phyloP scores from a whole-genome alignment of 1,140 invertebrate genomes.

The Pseudomyrmex cubaensis region DNA sequence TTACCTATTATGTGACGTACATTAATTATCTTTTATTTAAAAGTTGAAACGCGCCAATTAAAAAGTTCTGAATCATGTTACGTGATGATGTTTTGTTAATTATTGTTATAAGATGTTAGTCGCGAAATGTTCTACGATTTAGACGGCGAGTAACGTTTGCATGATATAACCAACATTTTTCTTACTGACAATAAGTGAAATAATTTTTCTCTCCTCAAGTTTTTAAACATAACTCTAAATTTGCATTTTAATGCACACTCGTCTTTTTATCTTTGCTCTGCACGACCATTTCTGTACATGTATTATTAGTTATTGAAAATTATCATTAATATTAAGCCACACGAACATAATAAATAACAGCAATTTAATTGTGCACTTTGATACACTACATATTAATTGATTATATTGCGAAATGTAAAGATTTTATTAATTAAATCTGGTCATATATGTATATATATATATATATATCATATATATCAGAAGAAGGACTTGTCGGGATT shows the following conservation, averaged over 20 bases:
- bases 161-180: constrained; percentile 9
- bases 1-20: too few species aligned
- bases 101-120: not conserved
- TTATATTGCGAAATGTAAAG: constrained; percentile 11
- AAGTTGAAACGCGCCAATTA: too few species aligned
- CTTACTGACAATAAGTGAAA: not conserved
- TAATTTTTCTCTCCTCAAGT: not conserved
- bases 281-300: constrained; percentile 17
- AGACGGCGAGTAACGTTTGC: constrained; percentile 13
- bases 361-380: constrained; percentile 4
- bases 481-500: constrained; percentile 35
- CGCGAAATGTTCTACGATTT: not conserved
- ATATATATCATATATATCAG: not conserved
- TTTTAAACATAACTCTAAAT: not conserved
- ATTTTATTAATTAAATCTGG: not conserved
- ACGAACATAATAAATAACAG: not conserved
- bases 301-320: not conserved
- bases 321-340: constrained; percentile 14
- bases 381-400: not conserved
- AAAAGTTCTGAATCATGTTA: too few species aligned
- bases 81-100: too few species aligned
- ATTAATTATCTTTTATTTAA: too few species aligned
- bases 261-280: not conserved
- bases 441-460: too few species aligned
- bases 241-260: constrained; percentile 1